Conservation (phyloP, 2,113 vertebrate species). For the Nothobranchius furzeri region DNA sequence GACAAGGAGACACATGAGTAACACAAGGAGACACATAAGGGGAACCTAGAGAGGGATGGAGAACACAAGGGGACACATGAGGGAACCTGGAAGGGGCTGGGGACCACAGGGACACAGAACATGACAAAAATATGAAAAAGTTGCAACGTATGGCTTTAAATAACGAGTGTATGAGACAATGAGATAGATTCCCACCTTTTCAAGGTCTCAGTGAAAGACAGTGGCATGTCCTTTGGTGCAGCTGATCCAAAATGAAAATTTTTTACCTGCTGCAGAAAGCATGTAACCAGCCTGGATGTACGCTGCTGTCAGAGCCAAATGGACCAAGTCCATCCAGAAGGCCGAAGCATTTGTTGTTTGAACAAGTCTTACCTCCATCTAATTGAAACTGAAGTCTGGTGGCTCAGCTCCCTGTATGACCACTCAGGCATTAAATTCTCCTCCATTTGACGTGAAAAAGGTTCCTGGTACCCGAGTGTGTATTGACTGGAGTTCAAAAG, state of each 20-base stretch:
- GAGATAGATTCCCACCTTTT: neutral
- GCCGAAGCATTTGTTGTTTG: constrained; percentile 22
- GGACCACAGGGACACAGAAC: too few species aligned
- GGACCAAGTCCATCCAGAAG: constrained; percentile 9
- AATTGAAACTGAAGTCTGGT: constrained; percentile 13
- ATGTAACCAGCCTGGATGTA: neutral
- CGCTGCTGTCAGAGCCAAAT: constrained; percentile 14
- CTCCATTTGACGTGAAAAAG: constrained; percentile 34
- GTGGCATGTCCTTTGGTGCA: neutral
- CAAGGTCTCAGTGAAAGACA: neutral
- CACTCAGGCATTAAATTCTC: constrained; percentile 11
- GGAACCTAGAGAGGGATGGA: too few species aligned
- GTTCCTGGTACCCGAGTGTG: constrained; percentile 2
- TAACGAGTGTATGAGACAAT: neutral
- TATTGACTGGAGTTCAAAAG: constrained; percentile 19
- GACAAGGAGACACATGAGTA: too few species aligned
- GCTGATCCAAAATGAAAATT: neutral
- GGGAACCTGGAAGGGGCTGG: too few species aligned
- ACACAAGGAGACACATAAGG: too few species aligned
- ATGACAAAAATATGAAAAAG: too few species aligned
- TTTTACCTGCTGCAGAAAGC: neutral
- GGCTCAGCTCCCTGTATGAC: constrained; percentile 17
- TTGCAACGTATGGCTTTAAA: too few species aligned
- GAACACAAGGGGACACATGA: too few species aligned
- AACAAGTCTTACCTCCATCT: constrained; percentile 14